A percentile compares a stretch with the other conserved stretches of the same genome.
Evolutionary conservation across 2,797 vertebrate genomes (phyloP).

Genomic region (Odontamblyopus lacepedii): DNA sequence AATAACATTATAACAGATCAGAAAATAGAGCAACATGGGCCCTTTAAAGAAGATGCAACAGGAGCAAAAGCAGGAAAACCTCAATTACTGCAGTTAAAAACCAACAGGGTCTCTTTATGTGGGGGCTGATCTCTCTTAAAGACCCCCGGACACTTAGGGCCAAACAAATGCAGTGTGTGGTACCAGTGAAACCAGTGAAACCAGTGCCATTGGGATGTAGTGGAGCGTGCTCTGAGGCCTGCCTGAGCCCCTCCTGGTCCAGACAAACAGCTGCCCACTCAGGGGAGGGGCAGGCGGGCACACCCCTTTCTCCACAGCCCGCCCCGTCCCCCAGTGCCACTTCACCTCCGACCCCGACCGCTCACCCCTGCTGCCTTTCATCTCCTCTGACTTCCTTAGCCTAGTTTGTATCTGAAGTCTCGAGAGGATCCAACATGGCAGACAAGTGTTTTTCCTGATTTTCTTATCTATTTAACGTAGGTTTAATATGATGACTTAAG

Average conservation of each 20-base stretch:
- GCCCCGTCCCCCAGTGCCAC: slow-evolving; percentile 70
- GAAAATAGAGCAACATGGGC: no score
- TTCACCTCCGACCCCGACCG: slow-evolving; percentile 78
- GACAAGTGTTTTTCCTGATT: slow-evolving; percentile 25
- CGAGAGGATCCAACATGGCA: slow-evolving; percentile 61
- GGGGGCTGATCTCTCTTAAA: slow-evolving; percentile 39
- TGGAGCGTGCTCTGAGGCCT: slow-evolving; percentile 72
- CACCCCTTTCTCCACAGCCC: slow-evolving; percentile 56
- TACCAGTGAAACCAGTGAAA: slow-evolving; percentile 39
- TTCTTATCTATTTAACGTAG: slow-evolving; percentile 11
- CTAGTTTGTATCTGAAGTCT: slow-evolving; percentile 60
- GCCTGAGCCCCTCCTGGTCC: slow-evolving; percentile 72
- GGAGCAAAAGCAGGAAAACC: slow-evolving; percentile 26
- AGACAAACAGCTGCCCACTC: slow-evolving; percentile 77
- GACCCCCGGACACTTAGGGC: slow-evolving; percentile 59
- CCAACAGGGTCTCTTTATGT: slow-evolving; percentile 66
- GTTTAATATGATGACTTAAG: neutral
- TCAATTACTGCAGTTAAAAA: slow-evolving; percentile 51
- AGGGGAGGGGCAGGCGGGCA: slow-evolving; percentile 48
- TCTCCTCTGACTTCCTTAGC: slow-evolving; percentile 72
- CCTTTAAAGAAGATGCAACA: slow-evolving; percentile 43
- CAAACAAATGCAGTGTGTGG: slow-evolving; percentile 69
- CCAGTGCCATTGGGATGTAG: slow-evolving; percentile 71
- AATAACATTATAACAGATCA: no score
- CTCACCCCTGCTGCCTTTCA: slow-evolving; percentile 76